phyloP scores from a whole-genome alignment of 2,113 vertebrate species.

The Naja naja region DNA sequence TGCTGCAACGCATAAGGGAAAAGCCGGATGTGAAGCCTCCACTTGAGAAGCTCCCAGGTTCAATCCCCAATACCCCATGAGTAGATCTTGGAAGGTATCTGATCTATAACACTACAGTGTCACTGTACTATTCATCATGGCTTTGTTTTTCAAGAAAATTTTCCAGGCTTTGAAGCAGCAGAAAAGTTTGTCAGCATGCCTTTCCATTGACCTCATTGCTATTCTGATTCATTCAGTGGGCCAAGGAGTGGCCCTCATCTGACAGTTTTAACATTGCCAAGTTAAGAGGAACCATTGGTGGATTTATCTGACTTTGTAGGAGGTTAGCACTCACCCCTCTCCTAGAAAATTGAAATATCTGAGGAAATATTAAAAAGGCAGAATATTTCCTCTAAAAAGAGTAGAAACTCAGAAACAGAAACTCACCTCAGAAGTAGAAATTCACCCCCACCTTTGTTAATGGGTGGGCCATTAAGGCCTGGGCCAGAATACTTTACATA shows the following conservation, averaged over 20 bases:
- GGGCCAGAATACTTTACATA: no score
- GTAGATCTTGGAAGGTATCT: background rate
- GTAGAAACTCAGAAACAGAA: no score
- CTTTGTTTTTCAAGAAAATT: background rate
- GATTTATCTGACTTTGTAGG: background rate
- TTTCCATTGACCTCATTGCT: background rate
- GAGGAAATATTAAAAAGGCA: no score
- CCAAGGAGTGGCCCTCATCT: background rate
- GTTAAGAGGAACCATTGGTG: background rate
- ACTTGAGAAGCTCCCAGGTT: background rate
- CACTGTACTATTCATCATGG: background rate
- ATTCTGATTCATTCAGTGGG: background rate
- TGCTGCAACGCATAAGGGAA: background rate
- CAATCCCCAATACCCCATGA: background rate
- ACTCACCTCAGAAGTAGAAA: no score
- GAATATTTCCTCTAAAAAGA: no score
- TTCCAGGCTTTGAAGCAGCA: background rate
- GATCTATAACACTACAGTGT: background rate
- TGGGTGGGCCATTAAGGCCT: no score
- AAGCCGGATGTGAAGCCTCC: background rate
- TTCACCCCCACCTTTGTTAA: no score
- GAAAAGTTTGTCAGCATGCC: background rate
- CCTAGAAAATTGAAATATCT: no score
- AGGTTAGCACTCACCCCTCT: no score
- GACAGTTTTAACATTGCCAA: background rate